Evolutionary conservation across 2,888 invertebrate genomes (phyloP), one percentile per base, ranked within the genome.

Genomic region (Alloplasta piceator): DNA sequence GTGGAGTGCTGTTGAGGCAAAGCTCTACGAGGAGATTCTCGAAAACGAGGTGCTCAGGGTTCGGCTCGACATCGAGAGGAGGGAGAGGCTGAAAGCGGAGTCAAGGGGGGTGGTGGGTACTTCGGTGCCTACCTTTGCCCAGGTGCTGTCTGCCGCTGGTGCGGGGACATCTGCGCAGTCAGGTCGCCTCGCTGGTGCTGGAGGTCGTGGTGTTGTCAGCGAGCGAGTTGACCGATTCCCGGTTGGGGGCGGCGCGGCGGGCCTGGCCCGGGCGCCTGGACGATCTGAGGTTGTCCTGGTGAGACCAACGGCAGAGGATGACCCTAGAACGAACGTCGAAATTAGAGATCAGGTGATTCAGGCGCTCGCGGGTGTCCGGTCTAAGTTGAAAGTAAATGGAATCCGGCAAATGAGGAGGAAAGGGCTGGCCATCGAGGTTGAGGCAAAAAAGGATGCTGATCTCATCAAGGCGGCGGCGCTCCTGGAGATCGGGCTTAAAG

Each of bases 371-470:
- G 64, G 16, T 0, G 48, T 14, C 0, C 10, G 64, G 5, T n/a
- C 10, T 0, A n/a, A 48, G 4, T 10, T 64, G 0, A 26, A 48
- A 1, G 64, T 64, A 0, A 2, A 48, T 6, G 48, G 48, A n/a
- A 36, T 64, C 0, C 9, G 64, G 7, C 6, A n/a, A 4, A 66
- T 39, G 39, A 50, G 12, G 7, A 52, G 14, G 12, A 38, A 50
- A 26, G 66, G 66, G 10, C 14, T 66, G 1, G 50, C 36, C 0
- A 66, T 66, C 4, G 66, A 66, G 14, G 39, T 66, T 3, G 39
- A 66, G 4, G 9, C 38, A 2, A 39, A 38, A 12, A n/a, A 0
- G 0, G 66, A 66, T 3, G 50, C 14, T 0, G 12, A 38, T 0
- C 16, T 66, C 5, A 52, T 66, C 14, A 66, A 50, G 26, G 46